Evolutionary conservation across 2,888 invertebrate genomes (phyloP), one percentile per base, ranked within the genome.

Genomic region (Scelioninae gen. 2): DNA sequence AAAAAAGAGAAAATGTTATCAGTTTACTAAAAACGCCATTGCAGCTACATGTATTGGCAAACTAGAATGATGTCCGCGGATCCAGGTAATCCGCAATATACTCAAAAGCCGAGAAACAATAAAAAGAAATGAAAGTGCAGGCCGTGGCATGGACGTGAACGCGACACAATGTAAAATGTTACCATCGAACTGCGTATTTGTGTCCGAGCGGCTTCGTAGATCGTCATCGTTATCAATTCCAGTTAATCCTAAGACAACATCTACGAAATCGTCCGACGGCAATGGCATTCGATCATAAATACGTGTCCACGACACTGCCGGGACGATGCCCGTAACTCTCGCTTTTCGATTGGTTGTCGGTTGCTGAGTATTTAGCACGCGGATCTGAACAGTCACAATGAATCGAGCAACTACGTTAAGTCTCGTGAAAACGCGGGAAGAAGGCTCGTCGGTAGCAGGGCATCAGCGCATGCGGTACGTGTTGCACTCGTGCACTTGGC

Each of bases 401-500:
- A 65, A 50, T 63, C 67, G 74, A 63, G 71, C 50, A 55, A 67
- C 74, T 70, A 69, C 48, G 35, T 5, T 57, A 63, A 74, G 61
- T 70, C 70, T 65, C 57, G 65, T 55, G 52, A 55, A 63, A 60
- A 69, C 60, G 69, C 43, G 45, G 60, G 60, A 74, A 39, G 60
- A 53, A 74, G 69, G 63, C 57, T 68, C 48, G 13, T 35, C 13
- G 28, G 19, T 19, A 16, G 53, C 25, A 4, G 46, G 52, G 45
- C 73, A 82, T 91, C 91, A 96, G 87, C 96, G 95, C 96, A 96
- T 96, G 80, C 96, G 90, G 84, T 96, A 96, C 82, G 92, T 91
- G 84, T 96, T 96, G 78, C 91, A 91, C 89, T 96, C 96, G 77
- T 92, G 91, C 74, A 96, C 92, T 85, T 93, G 92, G 72, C 95